Percentiles rank a stretch among this genome's conserved stretches.
Conservation (phyloP, 2,888 invertebrate species). For the Cenopis cana region DNA sequence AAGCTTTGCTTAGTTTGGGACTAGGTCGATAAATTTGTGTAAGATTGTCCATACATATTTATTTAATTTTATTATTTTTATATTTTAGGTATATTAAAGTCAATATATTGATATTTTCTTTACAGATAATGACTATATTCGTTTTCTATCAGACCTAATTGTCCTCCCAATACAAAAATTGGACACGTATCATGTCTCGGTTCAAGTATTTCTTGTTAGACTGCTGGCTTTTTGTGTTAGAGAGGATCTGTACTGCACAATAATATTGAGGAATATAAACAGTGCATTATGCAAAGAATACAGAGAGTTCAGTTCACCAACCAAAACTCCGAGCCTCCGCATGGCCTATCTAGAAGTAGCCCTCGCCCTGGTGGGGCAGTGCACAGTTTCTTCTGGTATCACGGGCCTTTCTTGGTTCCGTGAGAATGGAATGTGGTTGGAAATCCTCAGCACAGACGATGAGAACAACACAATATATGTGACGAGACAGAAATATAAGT, state of each 20-base stretch:
- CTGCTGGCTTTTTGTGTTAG: constrained; percentile 85
- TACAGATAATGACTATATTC: constrained; percentile 67
- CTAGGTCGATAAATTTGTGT: too few relatives aligned
- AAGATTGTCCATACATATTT: too few relatives aligned
- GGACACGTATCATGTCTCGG: constrained; percentile 65
- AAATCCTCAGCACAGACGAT: constrained; percentile 86
- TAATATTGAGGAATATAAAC: constrained; percentile 74
- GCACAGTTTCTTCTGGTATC: too few relatives aligned
- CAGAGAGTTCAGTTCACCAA: constrained; percentile 61
- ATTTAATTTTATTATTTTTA: too few relatives aligned
- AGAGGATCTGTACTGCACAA: constrained; percentile 85
- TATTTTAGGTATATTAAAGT: too few relatives aligned
- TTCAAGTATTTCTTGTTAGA: constrained; percentile 86
- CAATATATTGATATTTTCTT: neutral
- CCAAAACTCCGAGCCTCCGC: constrained; percentile 86
- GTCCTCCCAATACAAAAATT: constrained; percentile 58
- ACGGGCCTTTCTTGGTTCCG: constrained; percentile 88
- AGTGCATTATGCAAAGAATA: constrained; percentile 61
- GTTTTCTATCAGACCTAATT: constrained; percentile 64
- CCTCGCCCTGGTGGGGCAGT: constrained; percentile 85
- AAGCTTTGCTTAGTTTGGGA: too few relatives aligned
- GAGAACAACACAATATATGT: constrained; percentile 90
- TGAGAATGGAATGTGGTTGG: constrained; percentile 86
- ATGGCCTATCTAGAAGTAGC: constrained; percentile 88
- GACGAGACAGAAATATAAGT: constrained; percentile 87